Conservation (phyloP, 2,797 vertebrate genomes). For the Helostoma temminkii region DNA sequence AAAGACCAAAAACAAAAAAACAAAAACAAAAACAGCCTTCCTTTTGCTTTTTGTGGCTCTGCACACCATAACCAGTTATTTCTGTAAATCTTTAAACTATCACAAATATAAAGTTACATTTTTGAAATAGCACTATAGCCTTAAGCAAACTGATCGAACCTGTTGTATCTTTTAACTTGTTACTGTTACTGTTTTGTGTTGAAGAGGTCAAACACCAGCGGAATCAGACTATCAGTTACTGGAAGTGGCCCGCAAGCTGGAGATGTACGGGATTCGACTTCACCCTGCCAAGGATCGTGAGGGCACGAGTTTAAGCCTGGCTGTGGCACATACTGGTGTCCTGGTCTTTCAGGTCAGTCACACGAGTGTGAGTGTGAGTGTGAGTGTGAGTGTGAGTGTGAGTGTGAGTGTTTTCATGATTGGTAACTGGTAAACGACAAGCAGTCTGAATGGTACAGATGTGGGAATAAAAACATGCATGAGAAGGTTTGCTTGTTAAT, state of each 20-base stretch:
- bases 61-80: too few species aligned
- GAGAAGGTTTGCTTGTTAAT: background rate
- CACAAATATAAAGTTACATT: too few species aligned
- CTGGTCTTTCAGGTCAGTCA: constrained; percentile 94
- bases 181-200: constrained; percentile 45
- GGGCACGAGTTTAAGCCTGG: constrained; percentile 92
- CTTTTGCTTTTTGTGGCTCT: background rate
- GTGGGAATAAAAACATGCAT: background rate
- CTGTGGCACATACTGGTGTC: constrained; percentile 94
- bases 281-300: constrained; percentile 97
- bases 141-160: too few species aligned
- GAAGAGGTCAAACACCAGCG: constrained; percentile 95
- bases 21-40: background rate
- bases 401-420: background rate
- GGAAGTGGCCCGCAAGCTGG: constrained; percentile 93
- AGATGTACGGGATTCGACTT: constrained; percentile 95
- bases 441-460: background rate
- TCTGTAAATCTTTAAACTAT: too few species aligned
- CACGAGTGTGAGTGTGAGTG: background rate
- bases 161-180: background rate
- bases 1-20: background rate
- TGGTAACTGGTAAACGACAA: too few species aligned
- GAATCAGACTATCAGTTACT: constrained; percentile 96
- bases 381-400: too few species aligned
- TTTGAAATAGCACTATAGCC: too few species aligned